These are phyloP conservation scores for Pectinophora gossypiella DNA, from an alignment of 1,140 invertebrate genomes.

Conservation along the genomic window DNA sequence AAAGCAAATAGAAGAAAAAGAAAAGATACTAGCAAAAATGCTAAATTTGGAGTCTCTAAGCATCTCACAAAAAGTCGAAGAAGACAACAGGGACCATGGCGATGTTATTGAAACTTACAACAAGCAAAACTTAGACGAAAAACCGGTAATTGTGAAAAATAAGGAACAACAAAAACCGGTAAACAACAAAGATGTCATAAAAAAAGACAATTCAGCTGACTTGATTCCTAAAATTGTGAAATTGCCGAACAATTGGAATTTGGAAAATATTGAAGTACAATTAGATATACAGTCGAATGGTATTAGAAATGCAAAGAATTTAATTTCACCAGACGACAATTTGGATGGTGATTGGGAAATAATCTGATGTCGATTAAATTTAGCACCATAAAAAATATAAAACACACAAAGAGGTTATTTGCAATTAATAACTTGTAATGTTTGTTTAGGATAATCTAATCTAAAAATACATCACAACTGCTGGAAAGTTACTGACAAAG, in stretches of 20 bases:
- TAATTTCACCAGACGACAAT: slow-evolving; percentile 50
- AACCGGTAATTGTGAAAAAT: slow-evolving; percentile 11
- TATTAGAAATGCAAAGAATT: slow-evolving; percentile 27
- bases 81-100: background rate
- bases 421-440: too few species aligned
- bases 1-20: slow-evolving; percentile 68
- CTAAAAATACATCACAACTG: too few species aligned
- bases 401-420: too few species aligned
- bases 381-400: too few species aligned
- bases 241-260: slow-evolving; percentile 64
- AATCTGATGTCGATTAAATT: too few species aligned
- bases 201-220: slow-evolving; percentile 34
- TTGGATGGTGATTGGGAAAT: slow-evolving; percentile 64
- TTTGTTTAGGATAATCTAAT: too few species aligned
- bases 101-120: background rate
- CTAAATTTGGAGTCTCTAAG: slow-evolving; percentile 67
- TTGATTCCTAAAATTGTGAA: slow-evolving; percentile 58
- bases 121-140: too few species aligned
- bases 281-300: slow-evolving; percentile 45
- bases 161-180: slow-evolving; percentile 12
- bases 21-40: slow-evolving; percentile 69
- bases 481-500: too few species aligned
- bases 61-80: slow-evolving; percentile 21
- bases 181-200: slow-evolving; percentile 18
- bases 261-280: slow-evolving; percentile 55